Evolutionary conservation across 2,888 invertebrate genomes (phyloP), one percentile per base, ranked within the genome.

Genomic region (Sinotaia quadrata): DNA sequence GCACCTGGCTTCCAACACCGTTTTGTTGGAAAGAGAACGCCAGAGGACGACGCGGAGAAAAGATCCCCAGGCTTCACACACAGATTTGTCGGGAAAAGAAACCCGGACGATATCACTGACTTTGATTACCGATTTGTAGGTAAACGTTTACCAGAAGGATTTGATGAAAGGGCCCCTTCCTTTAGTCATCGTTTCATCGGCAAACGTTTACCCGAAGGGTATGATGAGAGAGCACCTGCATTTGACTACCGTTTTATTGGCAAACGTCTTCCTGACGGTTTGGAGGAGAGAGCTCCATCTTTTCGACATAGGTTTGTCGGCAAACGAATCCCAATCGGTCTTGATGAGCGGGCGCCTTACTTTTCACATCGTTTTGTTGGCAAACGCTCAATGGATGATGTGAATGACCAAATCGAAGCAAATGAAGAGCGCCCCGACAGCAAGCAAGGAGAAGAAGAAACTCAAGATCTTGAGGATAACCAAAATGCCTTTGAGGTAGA

Each of bases 21-120:
- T 4, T 68, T 72, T 37, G 63, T 72, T 0, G 72, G 72, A 2
- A 72, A 72, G 21, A 49, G 69, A 8, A 10, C 24, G n/a, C 47
- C 4, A 18, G 47, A 47, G 21, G 47, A 47, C 18, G 8, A 8
- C 8, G 47, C n/a, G 47, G 68, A 52, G 4, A 54, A 61, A 63
- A 27, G 68, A 44, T 47, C 41, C 7, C 66, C 72, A 3, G 33
- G 24, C 21, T 68, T 66, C 37, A 44, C 56, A 15, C 72, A 72
- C 66, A 47, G 51, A 29, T 72, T 71, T 47, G 60, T 71, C 7
- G 71, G 71, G 4, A 71, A 71, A 56, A 34, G 71, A 34, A 52
- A 29, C 8, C 71, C 68, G 2, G 24, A 47, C 7, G 12, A 18
- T 7, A 24, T 24, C n/a, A 7, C 47, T 3, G 8, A n/a, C 47